Evolutionary conservation across 2,888 invertebrate genomes (phyloP), one percentile per base, ranked within the genome.

Genomic region (Clanis bilineata): DNA sequence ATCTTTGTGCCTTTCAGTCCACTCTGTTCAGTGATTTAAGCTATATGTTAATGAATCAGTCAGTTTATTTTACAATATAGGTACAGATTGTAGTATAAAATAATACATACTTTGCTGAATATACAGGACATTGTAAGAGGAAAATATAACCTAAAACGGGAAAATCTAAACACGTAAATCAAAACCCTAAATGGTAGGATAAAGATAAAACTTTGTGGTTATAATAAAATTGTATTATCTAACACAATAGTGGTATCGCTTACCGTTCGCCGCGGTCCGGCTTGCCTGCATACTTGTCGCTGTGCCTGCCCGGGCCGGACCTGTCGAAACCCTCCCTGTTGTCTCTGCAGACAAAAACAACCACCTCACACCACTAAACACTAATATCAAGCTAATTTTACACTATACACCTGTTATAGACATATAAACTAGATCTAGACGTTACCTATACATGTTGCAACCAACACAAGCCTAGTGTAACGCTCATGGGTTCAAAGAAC

Each of bases 321-420:
- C 91, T 78, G 18, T 91, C 90, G 62, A 91, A 91, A 41, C 77
- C 71, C 23, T 88, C 88, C 62, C 80, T 83, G 63, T 80, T 83
- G 28, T 91, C 91, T 71, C 90, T 91, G 82, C 56, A 58, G 59
- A 71, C 65, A 64, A 61, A 64, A 61, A 66, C 67, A 69, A 63
- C 32, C 59, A 61, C 66, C 61, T 47, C 36, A 38, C 44, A 62
- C 64, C 47, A 66, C 59, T 7, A 68, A 62, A 51, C 57, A 58
- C 61, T 62, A 39, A 57, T n/a, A n/a, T 21, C 15, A 62, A 47
- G 60, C 68, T 44, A 25, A 55, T 58, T 21, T 36, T 12, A 36
- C 9, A 12, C 64, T 66, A 66, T 61, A 64, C 60, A 66, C 56
- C 18, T 38, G 57, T 56, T n/a, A n/a, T n/a, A n/a, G n/a, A n/a